phyloP scores from a whole-genome alignment of 2,888 invertebrate species.

The Lithophane leautieri region DNA sequence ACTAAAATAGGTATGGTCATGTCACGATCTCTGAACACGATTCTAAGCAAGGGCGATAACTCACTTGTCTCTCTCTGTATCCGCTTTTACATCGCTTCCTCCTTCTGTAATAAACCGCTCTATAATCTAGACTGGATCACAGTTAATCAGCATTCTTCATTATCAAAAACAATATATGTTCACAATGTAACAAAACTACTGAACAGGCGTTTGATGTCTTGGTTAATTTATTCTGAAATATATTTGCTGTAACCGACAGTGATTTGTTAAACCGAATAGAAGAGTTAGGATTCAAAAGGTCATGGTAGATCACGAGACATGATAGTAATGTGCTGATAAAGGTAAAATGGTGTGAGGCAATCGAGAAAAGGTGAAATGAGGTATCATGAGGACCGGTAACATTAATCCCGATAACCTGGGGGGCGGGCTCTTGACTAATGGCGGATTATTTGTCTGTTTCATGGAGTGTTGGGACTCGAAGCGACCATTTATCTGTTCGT shows the following conservation, averaged over 20 bases:
- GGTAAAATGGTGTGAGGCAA: slow-evolving; percentile 67
- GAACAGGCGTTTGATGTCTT: slow-evolving; percentile 36
- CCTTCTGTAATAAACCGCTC: slow-evolving; percentile 52
- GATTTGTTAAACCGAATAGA: slow-evolving; percentile 45
- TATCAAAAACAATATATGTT: slow-evolving; percentile 51
- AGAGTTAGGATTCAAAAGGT: slow-evolving; percentile 30
- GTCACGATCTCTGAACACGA: slow-evolving; percentile 77
- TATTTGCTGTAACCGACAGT: slow-evolving; percentile 46
- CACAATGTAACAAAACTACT: slow-evolving; percentile 51
- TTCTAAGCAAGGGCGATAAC: slow-evolving; percentile 70
- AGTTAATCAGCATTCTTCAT: slow-evolving; percentile 53
- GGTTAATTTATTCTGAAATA: slow-evolving; percentile 54
- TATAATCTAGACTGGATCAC: slow-evolving; percentile 59
- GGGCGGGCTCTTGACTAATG: slow-evolving; percentile 77
- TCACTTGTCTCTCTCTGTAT: slow-evolving; percentile 64
- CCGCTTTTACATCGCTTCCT: slow-evolving; percentile 60
- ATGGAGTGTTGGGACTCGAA: slow-evolving; percentile 67
- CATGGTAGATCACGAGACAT: slow-evolving; percentile 39
- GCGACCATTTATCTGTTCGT: slow-evolving; percentile 65
- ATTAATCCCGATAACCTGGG: slow-evolving; percentile 78
- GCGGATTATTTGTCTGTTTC: slow-evolving; percentile 78
- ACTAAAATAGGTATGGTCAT: slow-evolving; percentile 77
- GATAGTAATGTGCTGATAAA: slow-evolving; percentile 52
- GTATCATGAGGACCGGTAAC: slow-evolving; percentile 70
- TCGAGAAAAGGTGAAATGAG: slow-evolving; percentile 75